A percentile compares a stretch with the other conserved stretches of the same genome.
Evolutionary conservation across 2,113 vertebrate genomes (phyloP).

Genomic region (Campylomormyrus numenius): DNA sequence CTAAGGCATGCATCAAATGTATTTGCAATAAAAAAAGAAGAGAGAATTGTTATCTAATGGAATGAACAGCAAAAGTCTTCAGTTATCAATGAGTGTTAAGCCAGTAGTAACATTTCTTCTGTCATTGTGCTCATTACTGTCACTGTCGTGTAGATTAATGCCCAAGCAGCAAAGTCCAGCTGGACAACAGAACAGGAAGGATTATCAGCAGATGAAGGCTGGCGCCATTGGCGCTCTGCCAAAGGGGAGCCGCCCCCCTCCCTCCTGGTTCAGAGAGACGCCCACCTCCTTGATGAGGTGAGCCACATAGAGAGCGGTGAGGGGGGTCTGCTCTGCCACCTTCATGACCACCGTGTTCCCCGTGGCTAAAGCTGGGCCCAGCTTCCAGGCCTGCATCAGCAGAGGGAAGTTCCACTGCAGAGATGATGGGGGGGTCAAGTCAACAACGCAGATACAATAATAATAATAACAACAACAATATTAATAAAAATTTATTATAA

Average conservation of each 20-base stretch:
- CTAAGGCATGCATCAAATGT: background rate
- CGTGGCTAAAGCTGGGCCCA: constrained; percentile 86
- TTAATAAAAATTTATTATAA: background rate
- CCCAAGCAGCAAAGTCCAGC: background rate
- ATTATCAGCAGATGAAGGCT: background rate
- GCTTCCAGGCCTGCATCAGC: constrained; percentile 90
- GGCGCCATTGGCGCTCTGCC: background rate
- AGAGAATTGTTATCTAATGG: background rate
- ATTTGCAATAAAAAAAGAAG: too few relatives aligned
- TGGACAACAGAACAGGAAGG: background rate
- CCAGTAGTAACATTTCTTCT: background rate
- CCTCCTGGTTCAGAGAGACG: background rate
- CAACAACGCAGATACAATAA: background rate
- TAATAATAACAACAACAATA: background rate
- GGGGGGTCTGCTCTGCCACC: constrained; percentile 84
- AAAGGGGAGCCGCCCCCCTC: background rate
- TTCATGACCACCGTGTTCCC: constrained; percentile 97
- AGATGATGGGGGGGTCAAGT: background rate
- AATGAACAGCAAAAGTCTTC: background rate
- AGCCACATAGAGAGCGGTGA: constrained; percentile 85
- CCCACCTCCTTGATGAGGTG: constrained; percentile 83
- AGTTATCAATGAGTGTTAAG: background rate
- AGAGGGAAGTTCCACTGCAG: constrained; percentile 92
- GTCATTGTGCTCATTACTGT: background rate
- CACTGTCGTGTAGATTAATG: background rate